phyloP scores from a whole-genome alignment of 2,888 invertebrate species.

The Lathronympha strigana region DNA sequence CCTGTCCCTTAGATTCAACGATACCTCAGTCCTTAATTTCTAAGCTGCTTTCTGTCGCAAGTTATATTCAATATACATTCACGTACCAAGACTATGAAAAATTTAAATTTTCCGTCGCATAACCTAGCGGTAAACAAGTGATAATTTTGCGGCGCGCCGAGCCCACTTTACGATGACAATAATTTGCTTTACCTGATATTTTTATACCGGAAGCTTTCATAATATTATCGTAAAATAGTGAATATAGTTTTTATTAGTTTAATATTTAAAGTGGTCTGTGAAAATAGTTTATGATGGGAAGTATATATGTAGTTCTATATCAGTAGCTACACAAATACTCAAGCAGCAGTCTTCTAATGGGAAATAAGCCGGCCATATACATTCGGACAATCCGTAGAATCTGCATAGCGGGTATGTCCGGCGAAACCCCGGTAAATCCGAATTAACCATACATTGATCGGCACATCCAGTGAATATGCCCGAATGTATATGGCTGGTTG shows the following conservation, averaged over 20 bases:
- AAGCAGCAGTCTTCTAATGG: too few relatives aligned
- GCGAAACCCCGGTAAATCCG: too few relatives aligned
- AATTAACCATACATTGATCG: too few relatives aligned
- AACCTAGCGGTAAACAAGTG: slow-evolving; percentile 36
- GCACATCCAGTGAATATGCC: too few relatives aligned
- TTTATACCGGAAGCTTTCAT: slow-evolving; percentile 37
- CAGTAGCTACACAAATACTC: too few relatives aligned
- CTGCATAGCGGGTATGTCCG: too few relatives aligned
- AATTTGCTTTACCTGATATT: slow-evolving; percentile 38
- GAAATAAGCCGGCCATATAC: too few relatives aligned
- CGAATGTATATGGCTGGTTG: too few relatives aligned
- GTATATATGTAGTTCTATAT: background rate
- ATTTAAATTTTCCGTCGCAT: slow-evolving; percentile 4
- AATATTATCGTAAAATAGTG: slow-evolving; percentile 37
- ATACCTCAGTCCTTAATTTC: too few relatives aligned
- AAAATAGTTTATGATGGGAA: background rate
- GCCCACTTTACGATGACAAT: slow-evolving; percentile 34
- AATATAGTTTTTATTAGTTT: slow-evolving; percentile 8
- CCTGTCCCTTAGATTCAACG: too few relatives aligned
- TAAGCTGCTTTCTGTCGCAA: too few relatives aligned
- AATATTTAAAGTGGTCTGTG: background rate
- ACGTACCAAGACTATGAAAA: slow-evolving; percentile 8
- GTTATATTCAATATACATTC: background rate
- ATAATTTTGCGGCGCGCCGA: slow-evolving; percentile 33
- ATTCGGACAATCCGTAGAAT: too few relatives aligned